Evolutionary conservation across 2,113 vertebrate species (phyloP), one percentile per base, ranked within the genome.

Genomic region (Puma concolor): DNA sequence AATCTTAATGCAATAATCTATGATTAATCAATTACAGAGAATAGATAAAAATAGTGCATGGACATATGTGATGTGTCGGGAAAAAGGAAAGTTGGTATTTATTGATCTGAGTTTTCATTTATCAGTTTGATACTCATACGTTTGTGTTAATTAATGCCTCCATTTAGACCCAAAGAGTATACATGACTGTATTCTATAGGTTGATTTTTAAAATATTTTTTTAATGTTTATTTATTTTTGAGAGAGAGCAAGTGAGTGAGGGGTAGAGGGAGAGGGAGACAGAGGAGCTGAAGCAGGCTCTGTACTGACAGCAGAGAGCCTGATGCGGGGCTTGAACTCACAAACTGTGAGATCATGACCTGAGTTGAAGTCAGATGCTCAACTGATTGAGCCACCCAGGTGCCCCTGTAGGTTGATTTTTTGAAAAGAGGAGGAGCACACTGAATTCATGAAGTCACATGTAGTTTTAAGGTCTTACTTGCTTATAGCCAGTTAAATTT

Each of bases 61-160:
- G 41, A 21, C 41, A 57, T 80, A 44, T 69, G 36, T 98, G 95
- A 81, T 44, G 11, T 77, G 23, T 81, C 80, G 64, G 82, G 97
- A 92, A 95, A 96, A 91, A 84, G 94, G 74, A 87, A 88, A 95
- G 0, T 48, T 94, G 81, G 92, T 95, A 96, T 48, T 91, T 82
- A 97, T 91, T 95, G 48, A 90, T 57, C 16, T 71, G 64, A 97
- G 79, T 97, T 98, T 98, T 97, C 94, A 97, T 67, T 74, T 91
- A 66, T 86, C 79, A 63, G 0, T 66, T 96, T 82, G 85, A 48
- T 84, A 74, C 48, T 96, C 9, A 27, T 79, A 94, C 96, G 96
- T 95, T 97, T 98, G 94, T 95, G 97, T 98, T 97, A 98, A 97
- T 36, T 82, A 95, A 95, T 98, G 87, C 74, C 82, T 94, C 91